Base-by-base conservation (phyloP, 1,140 invertebrate genomes). In the Scylla paramamosain region DNA sequence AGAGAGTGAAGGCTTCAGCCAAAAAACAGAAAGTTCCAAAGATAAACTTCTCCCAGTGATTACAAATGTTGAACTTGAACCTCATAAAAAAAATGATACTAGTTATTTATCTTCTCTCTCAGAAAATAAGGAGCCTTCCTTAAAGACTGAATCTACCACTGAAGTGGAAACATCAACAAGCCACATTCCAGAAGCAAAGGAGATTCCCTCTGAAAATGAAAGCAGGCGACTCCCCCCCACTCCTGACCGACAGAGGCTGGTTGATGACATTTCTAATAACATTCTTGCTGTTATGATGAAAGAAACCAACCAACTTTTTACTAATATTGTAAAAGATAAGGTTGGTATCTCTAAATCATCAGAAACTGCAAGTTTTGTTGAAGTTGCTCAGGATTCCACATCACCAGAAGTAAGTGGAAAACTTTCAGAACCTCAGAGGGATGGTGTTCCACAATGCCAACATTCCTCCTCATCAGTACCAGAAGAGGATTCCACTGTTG, bases 251-350 rank as follows among this genome's bases (percentile, higher is more conserved):
- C 94, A 95, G 91, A 87, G 52, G 45, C 52, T 92, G 8, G 94
- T 95, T 20, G 94, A 95, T 93, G 94, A 95, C 86, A 95, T 95
- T 45, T 95, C 94, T 16, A 95, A 95, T 87, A 93, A 77, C 45
- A 29, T 95, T 8, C 52, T 95, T 45, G 83, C 91, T 20, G 67
- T 91, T 12, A 88, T 95, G 82, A 92, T 95, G 83, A 95, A 93
- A 52, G 94, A 95, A 48, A 95, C 94, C n/a, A 87, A 45, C n/a
- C 83, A 45, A 8, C 84, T 95, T 6, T 95, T 92, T 39, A 82
- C 91, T 25, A 32, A 59, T 31, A 95, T 95, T 48, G 10, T 95
- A 46, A 95, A 95, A 31, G 83, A 46, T 32, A 95, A 89, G 67
- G 39, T 52, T 29, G 29, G 86, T 7, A 25, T n/a, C 29, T 20